A percentile compares a stretch with the other conserved stretches of the same genome.
Evolutionary conservation across 2,888 invertebrate genomes (phyloP).

Genomic region (Agrotis puta): DNA sequence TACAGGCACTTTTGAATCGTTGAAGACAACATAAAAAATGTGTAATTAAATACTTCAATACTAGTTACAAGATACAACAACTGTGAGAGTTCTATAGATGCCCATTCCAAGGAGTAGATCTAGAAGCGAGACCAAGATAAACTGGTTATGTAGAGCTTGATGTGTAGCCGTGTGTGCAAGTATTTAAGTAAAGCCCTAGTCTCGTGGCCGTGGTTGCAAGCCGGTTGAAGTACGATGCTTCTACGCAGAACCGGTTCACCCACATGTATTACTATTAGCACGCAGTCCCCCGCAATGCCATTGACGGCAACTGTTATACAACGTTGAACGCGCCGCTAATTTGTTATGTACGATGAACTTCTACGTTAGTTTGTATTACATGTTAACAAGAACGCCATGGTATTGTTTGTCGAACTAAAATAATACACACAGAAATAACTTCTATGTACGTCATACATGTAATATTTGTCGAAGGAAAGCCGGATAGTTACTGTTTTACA

Average conservation of each 20-base stretch:
- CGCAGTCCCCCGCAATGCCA: constrained; percentile 50
- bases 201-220: constrained; percentile 44
- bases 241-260: constrained; percentile 56
- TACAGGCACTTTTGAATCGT: no score
- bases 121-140: no score
- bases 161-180: no score
- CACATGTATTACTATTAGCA: constrained; percentile 58
- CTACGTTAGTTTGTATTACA: constrained; percentile 39
- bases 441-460: constrained; percentile 35
- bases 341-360: constrained; percentile 52
- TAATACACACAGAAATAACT: constrained; percentile 49
- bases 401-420: constrained; percentile 50
- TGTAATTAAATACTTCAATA: no score
- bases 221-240: constrained; percentile 47
- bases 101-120: no score
- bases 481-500: not conserved
- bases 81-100: no score
- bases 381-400: constrained; percentile 29
- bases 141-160: no score
- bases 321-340: constrained; percentile 41
- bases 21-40: no score
- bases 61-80: no score
- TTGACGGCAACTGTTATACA: constrained; percentile 52
- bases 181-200: constrained; percentile 29
- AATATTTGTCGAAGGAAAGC: constrained; percentile 10